Percentiles rank a stretch among this genome's conserved stretches.
phyloP scores from a whole-genome alignment of 2,888 invertebrate genomes.

The Empis livida region DNA sequence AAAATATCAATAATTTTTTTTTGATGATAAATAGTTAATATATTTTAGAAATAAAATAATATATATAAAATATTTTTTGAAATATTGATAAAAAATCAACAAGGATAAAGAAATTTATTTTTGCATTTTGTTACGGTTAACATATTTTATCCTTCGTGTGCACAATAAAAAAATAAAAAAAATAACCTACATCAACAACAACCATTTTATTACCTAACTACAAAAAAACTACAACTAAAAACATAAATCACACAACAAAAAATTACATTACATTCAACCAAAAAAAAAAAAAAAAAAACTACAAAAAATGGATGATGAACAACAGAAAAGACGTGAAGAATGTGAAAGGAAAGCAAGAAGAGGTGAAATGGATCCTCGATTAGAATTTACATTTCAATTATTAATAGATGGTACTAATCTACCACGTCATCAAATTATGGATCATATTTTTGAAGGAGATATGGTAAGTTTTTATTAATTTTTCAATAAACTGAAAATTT shows the following conservation, averaged over 20 bases:
- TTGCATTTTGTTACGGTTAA: no score
- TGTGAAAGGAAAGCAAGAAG: conserved; percentile 81
- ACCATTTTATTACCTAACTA: conserved; percentile 9
- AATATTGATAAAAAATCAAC: no score
- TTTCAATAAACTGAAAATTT: no score
- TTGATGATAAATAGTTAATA: no score
- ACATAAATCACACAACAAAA: conserved; percentile 2
- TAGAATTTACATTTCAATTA: conserved; percentile 83
- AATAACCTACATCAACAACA: conserved; percentile 9
- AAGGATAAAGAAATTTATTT: no score
- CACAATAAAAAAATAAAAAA: no score
- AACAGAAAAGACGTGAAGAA: conserved; percentile 69
- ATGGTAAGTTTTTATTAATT: conserved; percentile 64
- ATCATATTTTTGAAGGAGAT: conserved; percentile 79
- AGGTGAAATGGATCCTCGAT: conserved; percentile 83
- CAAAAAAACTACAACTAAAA: neutral
- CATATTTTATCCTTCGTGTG: neutral
- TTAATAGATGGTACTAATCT: conserved; percentile 73
- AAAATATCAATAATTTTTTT: no score
- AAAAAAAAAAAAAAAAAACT: conserved; percentile 14
- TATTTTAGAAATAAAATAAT: no score
- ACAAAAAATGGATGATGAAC: conserved; percentile 30
- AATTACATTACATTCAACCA: conserved; percentile 5
- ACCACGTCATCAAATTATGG: conserved; percentile 75
- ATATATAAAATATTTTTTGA: no score